phyloP scores from a whole-genome alignment of 2,888 invertebrate genomes.

The Osmoderma eremita region DNA sequence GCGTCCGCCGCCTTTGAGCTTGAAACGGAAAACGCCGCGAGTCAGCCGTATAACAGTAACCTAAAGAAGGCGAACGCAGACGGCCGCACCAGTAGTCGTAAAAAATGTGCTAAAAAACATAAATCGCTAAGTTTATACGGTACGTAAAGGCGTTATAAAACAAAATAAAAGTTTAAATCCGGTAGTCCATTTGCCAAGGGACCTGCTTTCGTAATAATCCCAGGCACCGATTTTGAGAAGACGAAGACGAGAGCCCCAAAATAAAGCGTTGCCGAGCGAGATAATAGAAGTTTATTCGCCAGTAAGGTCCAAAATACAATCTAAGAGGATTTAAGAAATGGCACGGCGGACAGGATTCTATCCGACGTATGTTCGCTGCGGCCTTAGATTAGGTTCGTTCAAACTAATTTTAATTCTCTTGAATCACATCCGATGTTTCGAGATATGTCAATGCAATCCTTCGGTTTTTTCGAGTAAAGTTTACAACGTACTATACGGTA shows the following conservation, averaged over 20 bases:
- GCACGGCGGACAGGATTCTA: slow-evolving; percentile 15
- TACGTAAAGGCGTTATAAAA: slow-evolving; percentile 37
- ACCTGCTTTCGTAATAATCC: slow-evolving; percentile 26
- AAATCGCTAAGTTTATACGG: slow-evolving; percentile 23
- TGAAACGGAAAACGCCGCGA: slow-evolving; percentile 31
- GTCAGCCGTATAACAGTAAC: slow-evolving; percentile 23
- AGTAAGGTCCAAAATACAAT: slow-evolving; percentile 37
- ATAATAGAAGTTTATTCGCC: slow-evolving; percentile 33
- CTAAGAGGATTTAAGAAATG: slow-evolving; percentile 26
- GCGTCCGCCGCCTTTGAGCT: background rate
- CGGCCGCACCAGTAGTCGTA: slow-evolving; percentile 15
- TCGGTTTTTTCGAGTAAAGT: too few relatives aligned
- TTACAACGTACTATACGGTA: too few relatives aligned
- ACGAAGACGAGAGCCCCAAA: slow-evolving; percentile 20
- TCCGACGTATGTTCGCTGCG: background rate
- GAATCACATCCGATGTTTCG: background rate
- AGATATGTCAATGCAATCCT: too few relatives aligned
- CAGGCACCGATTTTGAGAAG: slow-evolving; percentile 3
- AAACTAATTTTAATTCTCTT: slow-evolving; percentile 4
- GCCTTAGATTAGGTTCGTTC: slow-evolving; percentile 8
- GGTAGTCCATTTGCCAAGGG: slow-evolving; percentile 27
- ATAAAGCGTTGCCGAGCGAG: slow-evolving; percentile 33
- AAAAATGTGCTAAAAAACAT: slow-evolving; percentile 30
- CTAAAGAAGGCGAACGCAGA: slow-evolving; percentile 10
- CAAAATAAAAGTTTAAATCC: slow-evolving; percentile 38